A percentile compares a stretch with the other conserved stretches of the same genome.
phyloP scores from a whole-genome alignment of 2,113 vertebrate genomes.

The Hypocryptadius cinnamomeus region DNA sequence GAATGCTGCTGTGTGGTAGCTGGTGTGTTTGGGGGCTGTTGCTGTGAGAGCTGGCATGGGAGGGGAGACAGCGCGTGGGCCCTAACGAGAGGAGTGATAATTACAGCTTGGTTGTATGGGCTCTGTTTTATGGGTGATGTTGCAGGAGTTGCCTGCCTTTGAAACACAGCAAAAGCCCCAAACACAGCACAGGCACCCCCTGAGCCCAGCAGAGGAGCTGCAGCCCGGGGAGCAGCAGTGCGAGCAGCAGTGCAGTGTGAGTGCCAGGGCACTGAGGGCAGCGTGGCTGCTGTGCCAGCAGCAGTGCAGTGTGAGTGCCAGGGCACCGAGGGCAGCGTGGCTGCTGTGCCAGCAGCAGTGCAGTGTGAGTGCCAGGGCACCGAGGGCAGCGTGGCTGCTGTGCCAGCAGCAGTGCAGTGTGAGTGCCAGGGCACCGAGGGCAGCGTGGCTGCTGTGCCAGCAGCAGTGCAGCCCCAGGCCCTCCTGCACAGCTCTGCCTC shows the following conservation, averaged over 20 bases:
- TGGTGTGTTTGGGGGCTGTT: background rate
- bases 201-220: background rate
- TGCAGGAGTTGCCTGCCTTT: background rate
- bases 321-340: no score
- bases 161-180: background rate
- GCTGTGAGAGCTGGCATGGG: background rate
- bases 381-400: no score
- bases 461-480: background rate
- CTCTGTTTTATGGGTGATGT: background rate
- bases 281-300: no score
- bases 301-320: no score
- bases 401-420: background rate
- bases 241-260: background rate
- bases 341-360: no score
- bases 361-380: no score
- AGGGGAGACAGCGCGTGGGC: background rate
- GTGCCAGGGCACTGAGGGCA: no score
- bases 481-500: background rate
- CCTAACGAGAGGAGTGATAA: accelerated
- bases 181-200: background rate
- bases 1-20: background rate
- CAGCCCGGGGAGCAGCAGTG: background rate
- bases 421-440: no score
- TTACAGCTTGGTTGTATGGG: background rate
- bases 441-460: no score